Evolutionary conservation across 2,888 invertebrate species (phyloP).

Genomic region (Pantelozetes paolii): DNA sequence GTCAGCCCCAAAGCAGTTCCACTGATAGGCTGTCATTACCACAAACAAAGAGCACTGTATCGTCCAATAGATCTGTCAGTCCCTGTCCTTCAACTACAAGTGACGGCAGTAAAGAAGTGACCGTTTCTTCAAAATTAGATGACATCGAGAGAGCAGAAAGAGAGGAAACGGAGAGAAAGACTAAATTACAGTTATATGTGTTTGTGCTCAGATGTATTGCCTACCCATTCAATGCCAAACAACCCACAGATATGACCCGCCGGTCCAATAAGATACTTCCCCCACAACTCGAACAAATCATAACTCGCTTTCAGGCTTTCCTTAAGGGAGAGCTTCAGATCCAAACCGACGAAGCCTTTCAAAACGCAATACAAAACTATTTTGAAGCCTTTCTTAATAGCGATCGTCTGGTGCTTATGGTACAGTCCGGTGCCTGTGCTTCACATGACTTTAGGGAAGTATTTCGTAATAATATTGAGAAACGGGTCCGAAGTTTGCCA

Average conservation of each 20-base stretch:
- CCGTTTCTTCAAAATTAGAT: slow-evolving; percentile 45
- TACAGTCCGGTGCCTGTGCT: slow-evolving; percentile 94
- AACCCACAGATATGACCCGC: slow-evolving; percentile 95
- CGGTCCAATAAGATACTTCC: slow-evolving; percentile 93
- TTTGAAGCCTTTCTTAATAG: slow-evolving; percentile 75
- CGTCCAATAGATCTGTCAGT: slow-evolving; percentile 8
- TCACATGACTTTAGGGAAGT: slow-evolving; percentile 98
- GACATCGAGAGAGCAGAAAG: slow-evolving; percentile 80
- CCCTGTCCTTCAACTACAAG: slow-evolving; percentile 10
- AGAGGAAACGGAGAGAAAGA: slow-evolving; percentile 92
- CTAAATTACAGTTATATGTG: slow-evolving; percentile 91
- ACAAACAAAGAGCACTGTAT: slow-evolving; percentile 6
- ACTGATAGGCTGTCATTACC: slow-evolving; percentile 34
- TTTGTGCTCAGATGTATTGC: slow-evolving; percentile 96
- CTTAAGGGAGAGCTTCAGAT: slow-evolving; percentile 98
- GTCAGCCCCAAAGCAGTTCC: slow-evolving; percentile 20
- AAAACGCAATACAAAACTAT: slow-evolving; percentile 90
- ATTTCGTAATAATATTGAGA: slow-evolving; percentile 95
- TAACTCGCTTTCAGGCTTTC: slow-evolving; percentile 89
- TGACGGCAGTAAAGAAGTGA: slow-evolving; percentile 7
- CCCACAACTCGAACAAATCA: slow-evolving; percentile 89
- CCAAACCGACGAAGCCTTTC: slow-evolving; percentile 95
- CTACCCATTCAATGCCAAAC: slow-evolving; percentile 98
- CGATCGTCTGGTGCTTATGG: slow-evolving; percentile 92
- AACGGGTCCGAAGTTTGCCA: slow-evolving; percentile 92